Evolutionary conservation across 2,888 invertebrate species (phyloP).

Genomic region (Sepiola atlantica): DNA sequence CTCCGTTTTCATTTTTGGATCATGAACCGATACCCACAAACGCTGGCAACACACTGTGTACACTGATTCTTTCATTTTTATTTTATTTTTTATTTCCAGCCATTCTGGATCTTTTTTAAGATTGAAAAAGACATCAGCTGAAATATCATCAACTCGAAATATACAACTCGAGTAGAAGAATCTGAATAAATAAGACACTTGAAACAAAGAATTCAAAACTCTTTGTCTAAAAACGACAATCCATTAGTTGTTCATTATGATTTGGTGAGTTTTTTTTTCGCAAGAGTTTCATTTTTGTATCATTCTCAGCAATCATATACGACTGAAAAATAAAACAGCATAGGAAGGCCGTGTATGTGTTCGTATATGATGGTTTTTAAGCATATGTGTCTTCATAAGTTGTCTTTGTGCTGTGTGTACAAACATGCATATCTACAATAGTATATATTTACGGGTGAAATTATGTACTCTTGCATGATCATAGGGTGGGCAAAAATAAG

Average conservation of each 20-base stretch:
- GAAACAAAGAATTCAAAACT: background rate
- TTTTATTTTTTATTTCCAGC: background rate
- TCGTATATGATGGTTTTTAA: background rate
- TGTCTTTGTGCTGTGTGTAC: background rate
- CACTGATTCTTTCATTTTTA: too few relatives aligned
- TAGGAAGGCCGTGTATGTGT: background rate
- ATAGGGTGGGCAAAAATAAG: background rate
- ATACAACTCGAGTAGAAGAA: background rate
- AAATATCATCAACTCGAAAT: background rate
- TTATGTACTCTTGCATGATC: background rate
- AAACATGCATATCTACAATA: background rate
- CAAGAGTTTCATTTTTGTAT: background rate
- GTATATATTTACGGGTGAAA: too few relatives aligned
- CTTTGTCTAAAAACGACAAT: background rate
- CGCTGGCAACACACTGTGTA: background rate
- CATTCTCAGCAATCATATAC: background rate
- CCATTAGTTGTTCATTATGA: background rate
- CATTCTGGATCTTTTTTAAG: background rate
- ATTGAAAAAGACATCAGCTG: background rate
- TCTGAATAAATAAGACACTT: background rate
- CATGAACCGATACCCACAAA: background rate
- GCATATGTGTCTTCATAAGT: background rate
- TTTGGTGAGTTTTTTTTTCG: background rate
- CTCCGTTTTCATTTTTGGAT: background rate
- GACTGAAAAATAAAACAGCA: background rate